Base-by-base conservation (phyloP, 1,140 invertebrate genomes). In the Lerema accius region DNA sequence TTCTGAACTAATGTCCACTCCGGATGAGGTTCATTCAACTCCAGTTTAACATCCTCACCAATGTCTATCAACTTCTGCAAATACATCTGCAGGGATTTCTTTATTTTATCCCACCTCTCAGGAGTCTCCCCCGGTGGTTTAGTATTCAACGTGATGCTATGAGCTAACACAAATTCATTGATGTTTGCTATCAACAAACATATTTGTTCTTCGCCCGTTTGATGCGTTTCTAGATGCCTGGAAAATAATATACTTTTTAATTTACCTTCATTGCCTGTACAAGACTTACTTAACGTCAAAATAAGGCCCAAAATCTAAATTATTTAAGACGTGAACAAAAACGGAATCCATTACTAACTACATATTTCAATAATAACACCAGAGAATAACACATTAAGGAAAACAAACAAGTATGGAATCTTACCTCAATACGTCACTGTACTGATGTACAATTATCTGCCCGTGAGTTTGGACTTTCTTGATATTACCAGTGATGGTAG, bases 391-490 rank as follows among this genome's bases (percentile, higher is more conserved):
- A n/a, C n/a, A n/a, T n/a, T n/a, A n/a, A n/a, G n/a, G n/a, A n/a
- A n/a, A n/a, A n/a, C n/a, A n/a, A n/a, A n/a, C n/a, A n/a, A n/a
- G n/a, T n/a, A n/a, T n/a, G n/a, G n/a, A n/a, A n/a, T 10, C 60
- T 78, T 78, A 92, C 91, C 83, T 86, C 56, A 91, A 78, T 11
- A 92, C 82, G 51, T 92, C 89, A 56, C 90, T 91, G 46, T 89
- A 92, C 59, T 92, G 91, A 68, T 92, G 84, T 1, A 90, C 82
- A 42, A 92, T 90, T 16, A 92, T 91, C 50, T 92, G 91, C 3
- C 91, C 91, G 35, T 92, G 91, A 0, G 91, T 92, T 66, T 92
- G 91, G 0, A 92, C 91, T 64, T 92, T 92, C 64, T 91, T 89
- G 23, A 92, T 92, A 32, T 92, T 92, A 0, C 91, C 90, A 1